A percentile compares a stretch with the other conserved stretches of the same genome.
Evolutionary conservation across 1,140 invertebrate genomes (phyloP).

Genomic region (Brachionus koreanus): DNA sequence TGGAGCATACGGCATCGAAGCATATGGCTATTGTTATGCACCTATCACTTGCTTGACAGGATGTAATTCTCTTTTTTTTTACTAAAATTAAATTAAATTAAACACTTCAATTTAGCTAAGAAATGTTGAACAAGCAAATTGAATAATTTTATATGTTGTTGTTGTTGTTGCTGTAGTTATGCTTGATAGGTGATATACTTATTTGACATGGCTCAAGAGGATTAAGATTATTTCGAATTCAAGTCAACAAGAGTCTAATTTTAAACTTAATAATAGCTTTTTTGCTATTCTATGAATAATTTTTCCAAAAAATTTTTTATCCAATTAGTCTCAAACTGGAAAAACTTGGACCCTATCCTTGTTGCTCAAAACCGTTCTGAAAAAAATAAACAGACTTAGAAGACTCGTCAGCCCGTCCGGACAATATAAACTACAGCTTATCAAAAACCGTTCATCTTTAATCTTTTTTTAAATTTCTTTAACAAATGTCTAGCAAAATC

Average conservation of each 20-base stretch:
- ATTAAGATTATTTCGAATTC: neutral
- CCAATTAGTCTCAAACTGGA: constrained; percentile 30
- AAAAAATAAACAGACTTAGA: too few relatives aligned
- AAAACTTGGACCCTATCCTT: too few relatives aligned
- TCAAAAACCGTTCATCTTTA: too few relatives aligned
- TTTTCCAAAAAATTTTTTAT: neutral
- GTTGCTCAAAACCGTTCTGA: too few relatives aligned
- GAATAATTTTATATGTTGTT: neutral
- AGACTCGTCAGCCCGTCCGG: too few relatives aligned
- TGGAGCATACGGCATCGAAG: too few relatives aligned
- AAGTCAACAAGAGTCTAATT: neutral
- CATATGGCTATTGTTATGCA: too few relatives aligned
- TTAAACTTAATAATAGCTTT: neutral
- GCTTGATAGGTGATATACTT: constrained; percentile 36
- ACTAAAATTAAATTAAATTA: neutral
- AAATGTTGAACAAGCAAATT: neutral
- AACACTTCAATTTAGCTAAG: neutral
- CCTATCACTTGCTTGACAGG: neutral
- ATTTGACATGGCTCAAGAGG: constrained; percentile 20
- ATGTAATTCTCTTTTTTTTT: neutral
- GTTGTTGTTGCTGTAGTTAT: neutral
- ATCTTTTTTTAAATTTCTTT: too few relatives aligned
- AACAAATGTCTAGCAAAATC: too few relatives aligned
- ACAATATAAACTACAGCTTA: too few relatives aligned
- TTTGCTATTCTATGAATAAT: neutral